phyloP scores from a whole-genome alignment of 2,888 invertebrate genomes.

The Pammene aurita region DNA sequence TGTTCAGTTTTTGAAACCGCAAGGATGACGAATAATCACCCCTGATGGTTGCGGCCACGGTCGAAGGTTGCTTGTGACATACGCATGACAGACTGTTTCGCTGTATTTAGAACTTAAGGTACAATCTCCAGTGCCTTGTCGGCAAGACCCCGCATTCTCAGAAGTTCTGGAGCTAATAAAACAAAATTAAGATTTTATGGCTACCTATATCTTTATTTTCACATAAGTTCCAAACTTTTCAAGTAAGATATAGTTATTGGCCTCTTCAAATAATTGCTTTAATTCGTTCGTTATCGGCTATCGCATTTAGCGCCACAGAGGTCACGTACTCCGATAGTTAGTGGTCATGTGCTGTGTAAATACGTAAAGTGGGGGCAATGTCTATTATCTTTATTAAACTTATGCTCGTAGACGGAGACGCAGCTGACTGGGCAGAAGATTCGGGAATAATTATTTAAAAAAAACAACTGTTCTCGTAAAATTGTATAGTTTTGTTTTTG shows the following conservation, averaged over 20 bases:
- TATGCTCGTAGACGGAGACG: not conserved
- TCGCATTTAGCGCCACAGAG: not conserved
- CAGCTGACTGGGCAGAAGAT: not conserved
- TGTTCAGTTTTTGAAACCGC: too few species aligned
- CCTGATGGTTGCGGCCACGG: too few species aligned
- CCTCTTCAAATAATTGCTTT: not conserved
- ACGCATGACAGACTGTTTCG: too few species aligned
- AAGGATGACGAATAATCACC: not conserved
- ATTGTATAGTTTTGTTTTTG: too few species aligned
- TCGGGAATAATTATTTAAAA: not conserved
- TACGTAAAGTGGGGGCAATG: not conserved
- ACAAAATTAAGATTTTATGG: not conserved
- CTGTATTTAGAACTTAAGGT: too few species aligned
- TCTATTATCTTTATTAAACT: not conserved
- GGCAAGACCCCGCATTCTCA: not conserved
- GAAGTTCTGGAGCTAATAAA: too few species aligned
- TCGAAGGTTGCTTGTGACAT: too few species aligned
- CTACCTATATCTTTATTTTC: not conserved
- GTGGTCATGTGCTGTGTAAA: not conserved
- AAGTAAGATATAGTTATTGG: conserved; percentile 10
- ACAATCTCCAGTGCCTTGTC: too few species aligned
- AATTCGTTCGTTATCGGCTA: conserved; percentile 4
- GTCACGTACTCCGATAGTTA: not conserved
- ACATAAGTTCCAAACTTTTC: not conserved
- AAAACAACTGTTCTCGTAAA: too few species aligned